Conservation (phyloP, 2,113 vertebrate species). For the Chamaetylas fuelleborni region DNA sequence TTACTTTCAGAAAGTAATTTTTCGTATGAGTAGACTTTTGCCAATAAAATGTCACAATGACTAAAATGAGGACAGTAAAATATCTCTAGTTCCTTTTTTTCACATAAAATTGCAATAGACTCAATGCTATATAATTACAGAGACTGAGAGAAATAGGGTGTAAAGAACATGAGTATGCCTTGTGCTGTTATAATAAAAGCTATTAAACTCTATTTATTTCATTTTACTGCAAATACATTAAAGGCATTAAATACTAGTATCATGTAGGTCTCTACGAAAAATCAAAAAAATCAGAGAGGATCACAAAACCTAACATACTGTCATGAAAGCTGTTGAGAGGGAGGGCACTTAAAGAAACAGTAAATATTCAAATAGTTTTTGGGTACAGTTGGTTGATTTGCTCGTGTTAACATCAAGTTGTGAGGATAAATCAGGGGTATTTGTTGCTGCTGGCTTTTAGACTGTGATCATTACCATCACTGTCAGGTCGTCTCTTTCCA, state of each 20-base stretch:
- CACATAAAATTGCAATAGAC: constrained; percentile 29
- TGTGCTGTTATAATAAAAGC: not conserved
- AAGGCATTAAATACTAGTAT: not conserved
- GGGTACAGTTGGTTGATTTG: not conserved
- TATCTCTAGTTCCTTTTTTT: constrained; percentile 13
- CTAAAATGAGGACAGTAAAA: constrained; percentile 22
- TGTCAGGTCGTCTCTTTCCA: not conserved
- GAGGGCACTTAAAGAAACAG: not conserved
- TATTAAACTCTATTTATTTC: not conserved
- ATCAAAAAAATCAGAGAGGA: not conserved
- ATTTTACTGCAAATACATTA: not conserved
- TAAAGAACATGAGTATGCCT: constrained; percentile 17
- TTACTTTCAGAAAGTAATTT: constrained; percentile 45
- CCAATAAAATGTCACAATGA: constrained; percentile 43
- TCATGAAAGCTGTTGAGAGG: accelerated
- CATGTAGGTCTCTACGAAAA: not conserved
- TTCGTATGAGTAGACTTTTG: constrained; percentile 28
- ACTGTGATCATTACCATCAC: not conserved
- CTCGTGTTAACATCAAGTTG: not conserved
- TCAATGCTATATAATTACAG: constrained; percentile 30
- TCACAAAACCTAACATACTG: not conserved
- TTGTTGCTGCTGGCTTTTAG: not conserved
- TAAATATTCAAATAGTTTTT: not conserved
- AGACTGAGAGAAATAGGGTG: not conserved
- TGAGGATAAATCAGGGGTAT: not conserved